Conservation (phyloP, 53 echinoderm and acorn worm genomes). For the Apostichopus leukothele region DNA sequence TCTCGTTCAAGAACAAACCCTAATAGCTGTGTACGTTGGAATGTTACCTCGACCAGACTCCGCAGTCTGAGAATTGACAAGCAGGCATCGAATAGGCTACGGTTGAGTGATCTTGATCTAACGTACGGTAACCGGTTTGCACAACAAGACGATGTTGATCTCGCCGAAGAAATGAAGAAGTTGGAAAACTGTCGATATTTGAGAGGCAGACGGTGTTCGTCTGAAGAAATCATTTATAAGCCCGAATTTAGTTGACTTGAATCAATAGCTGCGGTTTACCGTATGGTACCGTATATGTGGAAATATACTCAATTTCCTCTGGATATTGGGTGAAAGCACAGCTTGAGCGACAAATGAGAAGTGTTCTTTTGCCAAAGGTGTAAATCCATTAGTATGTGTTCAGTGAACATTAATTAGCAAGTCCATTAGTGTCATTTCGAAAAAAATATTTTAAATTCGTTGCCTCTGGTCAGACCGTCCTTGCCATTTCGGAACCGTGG, state of each 20-base stretch:
- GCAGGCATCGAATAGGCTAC: constrained; percentile 26
- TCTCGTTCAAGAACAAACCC: background rate
- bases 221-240: constrained; percentile 13
- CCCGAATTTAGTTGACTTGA: background rate
- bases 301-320: too few relatives aligned
- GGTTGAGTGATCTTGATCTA: constrained; percentile 17
- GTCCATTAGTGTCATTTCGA: too few relatives aligned
- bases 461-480: too few relatives aligned
- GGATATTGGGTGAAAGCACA: too few relatives aligned
- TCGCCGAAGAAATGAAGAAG: constrained; percentile 21
- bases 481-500: too few relatives aligned
- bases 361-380: too few relatives aligned
- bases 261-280: background rate
- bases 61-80: constrained; percentile 7
- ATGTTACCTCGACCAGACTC: background rate
- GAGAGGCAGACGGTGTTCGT: constrained; percentile 21
- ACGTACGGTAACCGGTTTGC: constrained; percentile 1
- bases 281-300: too few relatives aligned
- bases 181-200: constrained; percentile 29
- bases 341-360: too few relatives aligned
- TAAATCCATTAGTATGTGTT: too few relatives aligned
- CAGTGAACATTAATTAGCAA: too few relatives aligned
- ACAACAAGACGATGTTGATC: background rate
- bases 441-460: too few relatives aligned
- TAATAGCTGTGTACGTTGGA: constrained; percentile 4